Conservation (phyloP, 1,140 invertebrate genomes). For the Drosophila busckii region DNA sequence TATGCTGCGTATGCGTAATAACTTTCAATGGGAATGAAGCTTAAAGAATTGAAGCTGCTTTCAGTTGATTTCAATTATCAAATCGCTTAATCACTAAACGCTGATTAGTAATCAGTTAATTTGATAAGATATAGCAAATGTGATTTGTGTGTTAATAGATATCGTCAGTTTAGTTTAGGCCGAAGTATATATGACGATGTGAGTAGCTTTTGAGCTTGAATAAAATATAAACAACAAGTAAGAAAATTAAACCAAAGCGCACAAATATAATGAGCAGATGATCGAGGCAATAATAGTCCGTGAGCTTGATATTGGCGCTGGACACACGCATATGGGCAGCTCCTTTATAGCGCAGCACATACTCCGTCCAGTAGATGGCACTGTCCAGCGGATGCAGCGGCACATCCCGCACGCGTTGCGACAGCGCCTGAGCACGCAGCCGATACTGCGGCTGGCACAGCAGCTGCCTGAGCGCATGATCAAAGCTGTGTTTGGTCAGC, state of each 20-base stretch:
- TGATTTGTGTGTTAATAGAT: too few relatives aligned
- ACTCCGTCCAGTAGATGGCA: constrained; percentile 86
- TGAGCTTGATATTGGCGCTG: constrained; percentile 79
- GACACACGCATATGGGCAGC: constrained; percentile 79
- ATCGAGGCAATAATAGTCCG: constrained; percentile 82
- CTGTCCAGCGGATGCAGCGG: constrained; percentile 82
- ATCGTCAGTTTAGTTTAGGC: too few relatives aligned
- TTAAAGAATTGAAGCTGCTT: too few relatives aligned
- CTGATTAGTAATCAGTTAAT: too few relatives aligned
- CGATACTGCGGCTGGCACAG: constrained; percentile 45
- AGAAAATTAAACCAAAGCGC: constrained; percentile 17
- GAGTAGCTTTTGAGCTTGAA: constrained; percentile 5
- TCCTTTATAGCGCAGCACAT: constrained; percentile 82
- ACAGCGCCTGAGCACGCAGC: constrained; percentile 79
- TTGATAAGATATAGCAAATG: too few relatives aligned
- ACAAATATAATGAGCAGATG: constrained; percentile 27
- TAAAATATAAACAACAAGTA: constrained; percentile 10
- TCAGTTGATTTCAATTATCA: too few relatives aligned
- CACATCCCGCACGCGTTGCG: constrained; percentile 83
- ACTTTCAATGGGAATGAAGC: too few relatives aligned
- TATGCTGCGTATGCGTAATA: too few relatives aligned
- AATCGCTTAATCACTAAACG: too few relatives aligned
- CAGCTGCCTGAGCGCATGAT: constrained; percentile 25
- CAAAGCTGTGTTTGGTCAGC: constrained; percentile 20
- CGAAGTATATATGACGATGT: too few relatives aligned